A percentile compares a stretch with the other conserved stretches of the same genome.
Conservation (phyloP, 2,888 invertebrate genomes). For the Panopea generosa region DNA sequence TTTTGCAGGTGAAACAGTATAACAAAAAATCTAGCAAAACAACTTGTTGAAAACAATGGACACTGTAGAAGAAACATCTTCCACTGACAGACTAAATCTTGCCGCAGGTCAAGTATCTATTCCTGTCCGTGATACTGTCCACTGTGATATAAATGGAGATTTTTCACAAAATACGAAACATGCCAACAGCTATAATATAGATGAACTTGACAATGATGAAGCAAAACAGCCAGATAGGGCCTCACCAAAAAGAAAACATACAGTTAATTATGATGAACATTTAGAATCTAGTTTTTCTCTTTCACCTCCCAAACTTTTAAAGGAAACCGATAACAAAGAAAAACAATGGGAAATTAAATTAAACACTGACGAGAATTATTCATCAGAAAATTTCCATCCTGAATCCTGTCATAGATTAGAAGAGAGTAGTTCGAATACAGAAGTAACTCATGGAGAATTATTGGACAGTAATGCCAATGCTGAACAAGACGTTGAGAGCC, state of each 20-base stretch:
- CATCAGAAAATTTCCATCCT: not conserved
- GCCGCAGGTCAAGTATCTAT: too few relatives aligned
- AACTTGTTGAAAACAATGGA: too few relatives aligned
- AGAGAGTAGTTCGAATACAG: not conserved
- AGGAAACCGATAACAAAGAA: not conserved
- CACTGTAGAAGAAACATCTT: too few relatives aligned
- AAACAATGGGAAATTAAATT: not conserved
- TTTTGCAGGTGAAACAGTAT: too few relatives aligned
- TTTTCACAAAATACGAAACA: too few relatives aligned
- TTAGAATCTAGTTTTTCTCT: not conserved
- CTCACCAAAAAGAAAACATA: not conserved
- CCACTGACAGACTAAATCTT: too few relatives aligned
- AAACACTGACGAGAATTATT: not conserved
- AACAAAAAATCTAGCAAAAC: too few relatives aligned
- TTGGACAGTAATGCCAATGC: too few relatives aligned
- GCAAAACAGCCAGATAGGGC: not conserved
- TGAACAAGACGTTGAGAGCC: slow-evolving; percentile 1
- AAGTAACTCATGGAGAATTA: not conserved
- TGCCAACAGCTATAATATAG: too few relatives aligned
- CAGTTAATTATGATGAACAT: not conserved
- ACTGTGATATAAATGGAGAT: too few relatives aligned
- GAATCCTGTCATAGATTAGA: not conserved
- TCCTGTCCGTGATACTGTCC: too few relatives aligned
- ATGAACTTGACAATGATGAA: too few relatives aligned
- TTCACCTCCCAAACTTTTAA: not conserved